Conservation (phyloP, 92 coral and sea anemone species). For the Siderastrea radians region DNA sequence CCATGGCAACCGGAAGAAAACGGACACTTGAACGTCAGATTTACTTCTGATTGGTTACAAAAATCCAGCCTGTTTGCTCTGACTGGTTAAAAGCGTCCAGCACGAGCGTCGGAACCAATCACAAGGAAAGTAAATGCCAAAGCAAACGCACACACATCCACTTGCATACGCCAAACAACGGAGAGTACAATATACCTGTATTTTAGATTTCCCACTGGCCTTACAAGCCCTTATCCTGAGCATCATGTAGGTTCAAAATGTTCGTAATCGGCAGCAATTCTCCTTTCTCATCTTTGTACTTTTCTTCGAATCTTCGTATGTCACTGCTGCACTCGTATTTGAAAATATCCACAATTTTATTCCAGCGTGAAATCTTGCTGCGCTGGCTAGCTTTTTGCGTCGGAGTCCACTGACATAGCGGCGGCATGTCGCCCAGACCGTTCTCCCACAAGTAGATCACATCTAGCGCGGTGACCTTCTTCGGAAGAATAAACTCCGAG, state of each 20-base stretch:
- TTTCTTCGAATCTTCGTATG: constrained; percentile 93
- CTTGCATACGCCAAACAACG: not conserved
- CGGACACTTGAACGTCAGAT: too few relatives aligned
- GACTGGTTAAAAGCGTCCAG: too few relatives aligned
- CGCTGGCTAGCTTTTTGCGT: constrained; percentile 92
- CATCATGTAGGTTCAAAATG: constrained; percentile 90
- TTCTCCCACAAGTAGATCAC: constrained; percentile 98
- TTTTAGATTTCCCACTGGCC: not conserved
- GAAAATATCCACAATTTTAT: constrained; percentile 95
- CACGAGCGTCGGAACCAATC: too few relatives aligned
- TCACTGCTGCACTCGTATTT: constrained; percentile 94
- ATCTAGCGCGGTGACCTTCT: constrained; percentile 93
- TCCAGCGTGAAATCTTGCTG: constrained; percentile 98
- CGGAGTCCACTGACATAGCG: constrained; percentile 95
- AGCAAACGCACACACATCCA: not conserved
- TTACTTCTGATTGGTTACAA: too few relatives aligned
- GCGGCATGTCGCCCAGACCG: constrained; percentile 97
- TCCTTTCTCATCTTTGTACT: constrained; percentile 95
- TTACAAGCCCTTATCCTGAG: constrained; percentile 76
- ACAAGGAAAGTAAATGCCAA: too few relatives aligned
- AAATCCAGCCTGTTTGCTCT: too few relatives aligned
- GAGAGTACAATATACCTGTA: not conserved
- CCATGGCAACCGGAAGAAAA: too few relatives aligned
- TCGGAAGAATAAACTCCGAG: constrained; percentile 92
- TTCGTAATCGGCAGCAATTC: constrained; percentile 96